These are phyloP conservation scores for Sesamia nonagrioides DNA, from an alignment of 1,140 invertebrate species.

Conservation along the genomic window DNA sequence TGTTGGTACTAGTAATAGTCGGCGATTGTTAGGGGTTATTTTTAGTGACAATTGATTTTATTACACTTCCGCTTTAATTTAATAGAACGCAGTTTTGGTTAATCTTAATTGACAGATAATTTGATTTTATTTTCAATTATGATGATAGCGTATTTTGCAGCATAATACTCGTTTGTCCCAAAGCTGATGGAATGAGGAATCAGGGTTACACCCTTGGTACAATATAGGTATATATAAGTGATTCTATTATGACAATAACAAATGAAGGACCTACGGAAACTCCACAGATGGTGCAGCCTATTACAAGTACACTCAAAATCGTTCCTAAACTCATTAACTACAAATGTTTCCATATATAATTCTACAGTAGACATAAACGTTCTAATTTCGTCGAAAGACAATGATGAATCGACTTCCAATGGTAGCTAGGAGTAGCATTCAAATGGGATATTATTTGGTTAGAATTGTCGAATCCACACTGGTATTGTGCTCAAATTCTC, in stretches of 20 bases:
- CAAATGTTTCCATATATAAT: constrained; percentile 4
- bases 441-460: constrained; percentile 31
- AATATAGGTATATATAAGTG: background rate
- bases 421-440: background rate
- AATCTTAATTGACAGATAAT: too few relatives aligned
- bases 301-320: background rate
- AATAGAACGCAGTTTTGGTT: too few relatives aligned
- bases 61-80: too few relatives aligned
- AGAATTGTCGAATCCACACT: constrained; percentile 1
- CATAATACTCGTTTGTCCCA: background rate
- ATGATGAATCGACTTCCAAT: constrained; percentile 37
- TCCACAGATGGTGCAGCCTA: background rate
- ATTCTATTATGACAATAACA: background rate
- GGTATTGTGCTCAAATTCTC: constrained; percentile 26
- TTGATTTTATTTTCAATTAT: too few relatives aligned
- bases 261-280: background rate
- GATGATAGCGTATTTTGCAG: too few relatives aligned
- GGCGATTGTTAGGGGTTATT: too few relatives aligned
- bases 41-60: too few relatives aligned
- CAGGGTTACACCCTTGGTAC: background rate
- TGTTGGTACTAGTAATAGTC: too few relatives aligned
- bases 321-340: background rate
- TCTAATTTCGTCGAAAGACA: constrained; percentile 23
- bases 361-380: background rate
- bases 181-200: background rate